Evolutionary conservation across 2,888 invertebrate species (phyloP).

Genomic region (Euzophera pinguis): DNA sequence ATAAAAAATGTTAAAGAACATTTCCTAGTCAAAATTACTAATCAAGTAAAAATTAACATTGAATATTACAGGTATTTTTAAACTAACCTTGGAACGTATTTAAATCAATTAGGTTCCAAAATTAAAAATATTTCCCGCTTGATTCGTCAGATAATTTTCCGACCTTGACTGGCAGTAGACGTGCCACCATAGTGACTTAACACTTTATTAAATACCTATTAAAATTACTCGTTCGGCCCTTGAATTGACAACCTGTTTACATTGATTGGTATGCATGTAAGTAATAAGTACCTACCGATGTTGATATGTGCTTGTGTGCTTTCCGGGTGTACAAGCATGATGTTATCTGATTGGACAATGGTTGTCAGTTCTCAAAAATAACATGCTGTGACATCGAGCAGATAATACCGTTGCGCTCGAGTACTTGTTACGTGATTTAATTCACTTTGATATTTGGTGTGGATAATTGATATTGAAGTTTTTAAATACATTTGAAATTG

Average conservation of each 20-base stretch:
- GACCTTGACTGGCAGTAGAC: too few relatives aligned
- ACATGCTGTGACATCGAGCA: neutral
- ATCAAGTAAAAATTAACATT: too few relatives aligned
- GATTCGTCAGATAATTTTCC: neutral
- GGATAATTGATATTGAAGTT: neutral
- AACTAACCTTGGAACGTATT: neutral
- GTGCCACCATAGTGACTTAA: neutral
- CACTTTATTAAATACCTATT: constrained; percentile 6
- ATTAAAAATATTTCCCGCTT: neutral
- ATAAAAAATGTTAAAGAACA: too few relatives aligned
- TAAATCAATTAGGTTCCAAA: neutral
- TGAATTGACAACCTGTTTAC: constrained; percentile 1
- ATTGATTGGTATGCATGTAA: neutral
- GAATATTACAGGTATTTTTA: neutral
- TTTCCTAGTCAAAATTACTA: too few relatives aligned
- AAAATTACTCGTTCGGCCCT: neutral
- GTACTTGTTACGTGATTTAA: neutral
- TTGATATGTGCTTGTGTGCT: neutral
- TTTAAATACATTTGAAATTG: neutral
- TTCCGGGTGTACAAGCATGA: neutral
- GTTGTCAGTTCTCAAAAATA: neutral
- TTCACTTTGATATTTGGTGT: neutral
- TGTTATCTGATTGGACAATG: neutral
- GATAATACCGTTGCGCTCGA: neutral
- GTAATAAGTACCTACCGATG: too few relatives aligned